Base-by-base conservation (phyloP, 2,797 vertebrate genomes). In the Typhlichthys eigenmanni region DNA sequence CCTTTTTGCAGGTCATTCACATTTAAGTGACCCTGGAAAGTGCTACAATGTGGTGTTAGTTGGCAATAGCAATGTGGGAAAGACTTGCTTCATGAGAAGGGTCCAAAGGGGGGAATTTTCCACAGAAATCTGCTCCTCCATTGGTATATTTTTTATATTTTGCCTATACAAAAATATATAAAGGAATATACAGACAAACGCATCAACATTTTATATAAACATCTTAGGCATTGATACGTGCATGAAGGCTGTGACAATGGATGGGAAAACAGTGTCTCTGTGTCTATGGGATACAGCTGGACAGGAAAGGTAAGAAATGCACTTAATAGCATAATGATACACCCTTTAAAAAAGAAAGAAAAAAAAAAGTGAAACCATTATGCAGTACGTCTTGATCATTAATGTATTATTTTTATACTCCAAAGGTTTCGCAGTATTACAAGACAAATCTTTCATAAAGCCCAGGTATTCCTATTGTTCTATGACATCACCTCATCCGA, bases 271-370 rank as follows among this genome's bases (percentile, higher is more conserved):
- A 47, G 93, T 96, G 64, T 82, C 86, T 12, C 91, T 99, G 5
- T 88, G 93, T 76, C 79, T 99, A 58, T 99, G 98, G 97, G 97
- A 99, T 83, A 98, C 96, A 0, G 97, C 97, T 0, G 98, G 98
- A 24, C 96, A 98, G 74, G 98, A 99, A 77, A 95, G 97, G 98
- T 92, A 66, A 38, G 71, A 12, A 32, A 32, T 43, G 38, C 38
- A 43, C 38, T 29, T 29, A 29, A 29, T 29, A 29, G 24, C 4
- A 29, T 29, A 4, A 29, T 29, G 24, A 3, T 29, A 0, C 24
- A 29, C 24, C 24, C 24, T 29, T 29, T 29, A 29, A 47, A 47
- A 47, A 47, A 47, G 1, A 2, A 45, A 56, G 3, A 16, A 16
- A 2, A 45, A 56, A 4, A 16, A 16, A n/a, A 34, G n/a, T 13